Conservation (phyloP, 2,113 vertebrate genomes). For the Rhadina sibilatrix region DNA sequence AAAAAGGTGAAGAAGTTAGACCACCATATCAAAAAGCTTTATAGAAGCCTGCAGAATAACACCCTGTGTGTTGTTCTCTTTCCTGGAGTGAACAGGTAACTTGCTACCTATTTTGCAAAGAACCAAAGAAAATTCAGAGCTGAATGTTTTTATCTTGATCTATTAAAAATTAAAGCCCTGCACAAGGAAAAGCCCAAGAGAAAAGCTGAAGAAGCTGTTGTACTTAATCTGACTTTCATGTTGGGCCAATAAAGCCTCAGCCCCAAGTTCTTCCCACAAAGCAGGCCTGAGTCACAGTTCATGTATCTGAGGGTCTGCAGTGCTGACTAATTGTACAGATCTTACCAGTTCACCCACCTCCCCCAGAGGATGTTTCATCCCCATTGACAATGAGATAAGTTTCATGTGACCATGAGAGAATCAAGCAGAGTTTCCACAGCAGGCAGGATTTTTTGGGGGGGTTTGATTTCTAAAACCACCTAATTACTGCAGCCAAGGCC, state of each 20-base stretch:
- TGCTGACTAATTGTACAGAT: background rate
- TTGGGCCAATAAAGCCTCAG: background rate
- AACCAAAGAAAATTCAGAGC: background rate
- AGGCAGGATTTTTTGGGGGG: background rate
- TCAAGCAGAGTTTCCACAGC: background rate
- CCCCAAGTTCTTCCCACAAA: background rate
- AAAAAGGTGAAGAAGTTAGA: conserved; percentile 76
- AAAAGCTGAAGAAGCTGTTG: background rate
- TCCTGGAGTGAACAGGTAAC: conserved; percentile 78
- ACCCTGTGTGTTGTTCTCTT: conserved; percentile 84
- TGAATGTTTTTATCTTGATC: background rate
- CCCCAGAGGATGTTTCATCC: background rate
- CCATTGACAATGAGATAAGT: background rate
- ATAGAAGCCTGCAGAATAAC: conserved; percentile 70
- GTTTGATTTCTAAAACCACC: background rate
- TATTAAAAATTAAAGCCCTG: background rate
- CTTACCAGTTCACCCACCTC: background rate
- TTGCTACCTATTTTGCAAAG: background rate
- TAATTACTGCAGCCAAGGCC: background rate
- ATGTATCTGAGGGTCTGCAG: background rate
- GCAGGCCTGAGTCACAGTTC: background rate
- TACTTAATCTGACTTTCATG: background rate
- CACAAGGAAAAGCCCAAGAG: background rate
- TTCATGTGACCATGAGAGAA: background rate
- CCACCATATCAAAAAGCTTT: conserved; percentile 76